Evolutionary conservation across 2,113 vertebrate species (phyloP).

Genomic region (Sceloporus undulatus): DNA sequence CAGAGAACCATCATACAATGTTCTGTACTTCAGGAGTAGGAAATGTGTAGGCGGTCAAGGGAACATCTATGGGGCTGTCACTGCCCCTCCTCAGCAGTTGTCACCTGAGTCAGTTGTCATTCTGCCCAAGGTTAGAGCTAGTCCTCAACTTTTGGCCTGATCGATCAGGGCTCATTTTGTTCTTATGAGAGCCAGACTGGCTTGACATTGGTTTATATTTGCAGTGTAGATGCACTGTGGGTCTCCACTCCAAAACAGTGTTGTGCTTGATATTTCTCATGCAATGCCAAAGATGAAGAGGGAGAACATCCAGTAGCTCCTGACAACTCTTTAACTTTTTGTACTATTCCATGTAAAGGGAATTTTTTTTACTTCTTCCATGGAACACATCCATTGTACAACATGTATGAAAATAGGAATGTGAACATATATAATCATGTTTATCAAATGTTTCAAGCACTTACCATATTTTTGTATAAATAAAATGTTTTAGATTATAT

Average conservation of each 20-base stretch:
- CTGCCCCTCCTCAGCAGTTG: not conserved
- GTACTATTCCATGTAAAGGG: constrained; percentile 73
- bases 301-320: constrained; percentile 56
- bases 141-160: not conserved
- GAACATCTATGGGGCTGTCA: not conserved
- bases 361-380: constrained; percentile 71
- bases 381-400: constrained; percentile 72
- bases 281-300: constrained; percentile 57
- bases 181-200: not conserved
- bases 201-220: not conserved
- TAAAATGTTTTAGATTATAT: not conserved
- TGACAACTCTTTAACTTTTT: constrained; percentile 72
- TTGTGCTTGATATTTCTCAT: constrained; percentile 44
- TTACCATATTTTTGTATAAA: constrained; percentile 66
- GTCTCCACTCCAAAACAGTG: constrained; percentile 9
- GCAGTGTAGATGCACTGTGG: constrained; percentile 29
- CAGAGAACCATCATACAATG: not conserved
- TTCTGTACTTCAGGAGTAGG: not conserved
- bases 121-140: not conserved
- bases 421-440: constrained; percentile 74
- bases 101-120: not conserved
- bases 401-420: constrained; percentile 77
- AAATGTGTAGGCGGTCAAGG: too few relatives aligned
- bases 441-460: constrained; percentile 76
- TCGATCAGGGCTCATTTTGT: not conserved